Percentiles rank a stretch among this genome's conserved stretches.
Conservation (phyloP, 2,113 vertebrate genomes). For the Dasyurus viverrinus region DNA sequence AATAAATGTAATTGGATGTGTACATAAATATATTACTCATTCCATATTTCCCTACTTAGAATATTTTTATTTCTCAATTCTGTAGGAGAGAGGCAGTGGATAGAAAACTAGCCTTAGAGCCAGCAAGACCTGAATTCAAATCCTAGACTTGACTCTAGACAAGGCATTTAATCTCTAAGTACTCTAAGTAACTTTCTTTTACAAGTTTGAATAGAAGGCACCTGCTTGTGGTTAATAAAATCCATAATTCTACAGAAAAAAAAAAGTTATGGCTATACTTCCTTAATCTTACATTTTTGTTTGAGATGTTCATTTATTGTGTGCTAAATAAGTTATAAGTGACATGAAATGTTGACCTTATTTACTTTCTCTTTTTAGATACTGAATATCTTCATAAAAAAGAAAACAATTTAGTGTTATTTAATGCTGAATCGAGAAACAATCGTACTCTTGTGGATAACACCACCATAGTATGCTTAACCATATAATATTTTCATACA, state of each 20-base stretch:
- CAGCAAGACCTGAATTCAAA: neutral
- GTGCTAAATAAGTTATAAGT: slow-evolving; percentile 32
- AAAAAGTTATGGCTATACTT: neutral
- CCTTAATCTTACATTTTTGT: slow-evolving; percentile 27
- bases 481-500: slow-evolving; percentile 44
- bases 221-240: neutral
- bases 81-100: neutral
- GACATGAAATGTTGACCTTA: slow-evolving; percentile 47
- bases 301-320: slow-evolving; percentile 8
- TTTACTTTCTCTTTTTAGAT: slow-evolving; percentile 79
- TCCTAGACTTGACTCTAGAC: neutral
- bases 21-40: neutral
- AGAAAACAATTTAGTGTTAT: slow-evolving; percentile 76
- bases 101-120: neutral
- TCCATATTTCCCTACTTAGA: slow-evolving; percentile 47
- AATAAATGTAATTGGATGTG: neutral
- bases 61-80: slow-evolving; percentile 11
- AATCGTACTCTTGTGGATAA: slow-evolving; percentile 79
- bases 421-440: slow-evolving; percentile 71
- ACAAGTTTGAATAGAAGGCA: neutral
- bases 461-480: slow-evolving; percentile 84
- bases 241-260: neutral
- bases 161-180: neutral
- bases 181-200: neutral
- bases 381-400: slow-evolving; percentile 83